Evolutionary conservation across 1,140 invertebrate species (phyloP).

Genomic region (Papilio xuthus): DNA sequence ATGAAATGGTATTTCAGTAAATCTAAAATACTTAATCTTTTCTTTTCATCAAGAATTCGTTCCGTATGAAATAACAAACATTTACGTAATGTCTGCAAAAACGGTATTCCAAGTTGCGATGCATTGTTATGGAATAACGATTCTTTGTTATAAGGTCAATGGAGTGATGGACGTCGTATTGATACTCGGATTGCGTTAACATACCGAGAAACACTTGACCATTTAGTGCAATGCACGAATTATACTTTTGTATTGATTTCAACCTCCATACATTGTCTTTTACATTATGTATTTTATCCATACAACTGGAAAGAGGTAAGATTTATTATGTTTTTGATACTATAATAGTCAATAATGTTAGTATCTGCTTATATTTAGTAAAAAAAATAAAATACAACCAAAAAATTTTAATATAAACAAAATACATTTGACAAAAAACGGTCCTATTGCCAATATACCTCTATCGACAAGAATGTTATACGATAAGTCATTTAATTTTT

Average conservation of each 20-base stretch:
- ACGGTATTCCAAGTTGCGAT: slow-evolving; percentile 50
- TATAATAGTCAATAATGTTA: not conserved
- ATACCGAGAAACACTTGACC: slow-evolving; percentile 59
- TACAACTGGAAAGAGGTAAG: not conserved
- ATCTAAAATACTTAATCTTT: not conserved
- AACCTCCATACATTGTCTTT: not conserved
- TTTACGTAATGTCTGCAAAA: slow-evolving; percentile 34
- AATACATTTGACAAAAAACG: too few relatives aligned
- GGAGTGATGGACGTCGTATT: slow-evolving; percentile 47
- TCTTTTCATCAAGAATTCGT: not conserved
- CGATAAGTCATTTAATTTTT: too few relatives aligned
- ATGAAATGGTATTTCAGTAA: not conserved
- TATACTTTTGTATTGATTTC: slow-evolving; percentile 5
- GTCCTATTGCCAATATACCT: too few relatives aligned
- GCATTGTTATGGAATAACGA: slow-evolving; percentile 57
- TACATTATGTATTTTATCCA: not conserved
- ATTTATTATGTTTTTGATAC: not conserved
- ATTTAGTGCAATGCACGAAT: slow-evolving; percentile 33
- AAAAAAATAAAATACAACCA: not conserved
- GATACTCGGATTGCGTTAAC: slow-evolving; percentile 60
- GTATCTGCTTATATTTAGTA: not conserved
- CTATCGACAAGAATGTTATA: too few relatives aligned
- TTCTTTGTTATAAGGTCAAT: slow-evolving; percentile 71
- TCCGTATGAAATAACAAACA: slow-evolving; percentile 27
- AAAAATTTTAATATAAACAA: too few relatives aligned